These are phyloP conservation scores for Eospalax fontanierii DNA, from an alignment of 2,797 vertebrate species.

Conservation along the genomic window DNA sequence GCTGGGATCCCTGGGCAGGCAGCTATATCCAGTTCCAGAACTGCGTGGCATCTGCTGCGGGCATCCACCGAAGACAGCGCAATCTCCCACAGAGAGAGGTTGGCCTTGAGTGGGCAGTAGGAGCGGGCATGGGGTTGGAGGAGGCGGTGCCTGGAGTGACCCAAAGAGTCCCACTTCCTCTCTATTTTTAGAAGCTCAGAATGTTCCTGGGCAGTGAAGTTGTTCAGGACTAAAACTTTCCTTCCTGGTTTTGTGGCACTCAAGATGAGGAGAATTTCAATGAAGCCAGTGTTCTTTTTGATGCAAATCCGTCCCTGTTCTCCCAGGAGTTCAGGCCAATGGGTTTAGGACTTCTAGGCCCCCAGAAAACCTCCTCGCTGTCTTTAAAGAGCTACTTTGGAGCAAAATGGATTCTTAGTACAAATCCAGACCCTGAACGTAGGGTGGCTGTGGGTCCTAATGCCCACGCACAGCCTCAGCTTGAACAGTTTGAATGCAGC, in stretches of 20 bases:
- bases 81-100: conserved; percentile 58
- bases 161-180: conserved; percentile 84
- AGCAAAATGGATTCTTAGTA: conserved; percentile 46
- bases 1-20: conserved; percentile 59
- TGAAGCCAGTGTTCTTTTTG: conserved; percentile 90
- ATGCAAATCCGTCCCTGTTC: conserved; percentile 90
- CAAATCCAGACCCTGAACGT: conserved; percentile 35
- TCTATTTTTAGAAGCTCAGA: conserved; percentile 86
- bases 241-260: conserved; percentile 84
- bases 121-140: conserved; percentile 73
- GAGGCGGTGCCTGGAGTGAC: conserved; percentile 82
- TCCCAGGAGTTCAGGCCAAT: conserved; percentile 72
- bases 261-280: conserved; percentile 92
- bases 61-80: conserved; percentile 64
- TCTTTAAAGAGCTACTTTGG: conserved; percentile 65
- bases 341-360: conserved; percentile 37
- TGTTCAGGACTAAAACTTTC: conserved; percentile 86
- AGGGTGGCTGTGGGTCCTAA: background rate
- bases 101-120: conserved; percentile 51
- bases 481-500: rapidly evolving
- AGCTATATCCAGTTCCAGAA: conserved; percentile 41
- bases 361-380: conserved; percentile 71
- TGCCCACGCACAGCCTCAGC: background rate
- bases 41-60: background rate
- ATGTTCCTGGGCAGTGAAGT: conserved; percentile 79